A percentile compares a stretch with the other conserved stretches of the same genome.
Evolutionary conservation across 2,888 invertebrate species (phyloP).

Genomic region (Liodrosophila aerea): DNA sequence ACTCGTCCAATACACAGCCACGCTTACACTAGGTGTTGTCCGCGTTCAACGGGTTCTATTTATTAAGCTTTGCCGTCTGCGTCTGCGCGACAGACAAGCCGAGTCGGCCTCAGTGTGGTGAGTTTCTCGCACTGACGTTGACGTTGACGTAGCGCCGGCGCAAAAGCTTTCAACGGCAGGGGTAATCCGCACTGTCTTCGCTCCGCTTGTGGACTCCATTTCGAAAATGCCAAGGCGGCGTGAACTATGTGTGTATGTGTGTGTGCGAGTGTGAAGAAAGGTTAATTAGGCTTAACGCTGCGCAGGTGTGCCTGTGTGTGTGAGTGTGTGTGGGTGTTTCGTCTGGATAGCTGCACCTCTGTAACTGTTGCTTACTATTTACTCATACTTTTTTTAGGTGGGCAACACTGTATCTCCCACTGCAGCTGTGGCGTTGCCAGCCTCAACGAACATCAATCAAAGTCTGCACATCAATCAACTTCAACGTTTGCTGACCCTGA

Average conservation of each 20-base stretch:
- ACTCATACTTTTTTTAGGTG: constrained; percentile 10
- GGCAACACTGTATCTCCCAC: constrained; percentile 24
- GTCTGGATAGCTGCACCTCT: constrained; percentile 54
- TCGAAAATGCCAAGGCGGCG: constrained; percentile 59
- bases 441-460: constrained; percentile 62
- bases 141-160: constrained; percentile 40
- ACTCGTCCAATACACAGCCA: constrained; percentile 82
- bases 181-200: constrained; percentile 24
- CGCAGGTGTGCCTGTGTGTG: constrained; percentile 41
- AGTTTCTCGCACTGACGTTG: constrained; percentile 30
- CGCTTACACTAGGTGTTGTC: constrained; percentile 83
- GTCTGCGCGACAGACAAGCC: too few relatives aligned
- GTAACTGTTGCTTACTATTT: not conserved
- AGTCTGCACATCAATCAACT: constrained; percentile 57
- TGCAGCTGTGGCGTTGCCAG: constrained; percentile 30
- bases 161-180: constrained; percentile 58
- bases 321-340: constrained; percentile 18
- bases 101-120: constrained; percentile 79
- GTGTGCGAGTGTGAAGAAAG: constrained; percentile 57
- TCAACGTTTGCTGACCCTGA: constrained; percentile 57
- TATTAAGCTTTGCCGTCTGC: constrained; percentile 81
- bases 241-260: constrained; percentile 18
- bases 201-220: constrained; percentile 58
- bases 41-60: constrained; percentile 82
- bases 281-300: constrained; percentile 51